Percentiles rank a stretch among this genome's conserved stretches.
Evolutionary conservation across 2,113 vertebrate species (phyloP).

Genomic region (Sterna hirundo): DNA sequence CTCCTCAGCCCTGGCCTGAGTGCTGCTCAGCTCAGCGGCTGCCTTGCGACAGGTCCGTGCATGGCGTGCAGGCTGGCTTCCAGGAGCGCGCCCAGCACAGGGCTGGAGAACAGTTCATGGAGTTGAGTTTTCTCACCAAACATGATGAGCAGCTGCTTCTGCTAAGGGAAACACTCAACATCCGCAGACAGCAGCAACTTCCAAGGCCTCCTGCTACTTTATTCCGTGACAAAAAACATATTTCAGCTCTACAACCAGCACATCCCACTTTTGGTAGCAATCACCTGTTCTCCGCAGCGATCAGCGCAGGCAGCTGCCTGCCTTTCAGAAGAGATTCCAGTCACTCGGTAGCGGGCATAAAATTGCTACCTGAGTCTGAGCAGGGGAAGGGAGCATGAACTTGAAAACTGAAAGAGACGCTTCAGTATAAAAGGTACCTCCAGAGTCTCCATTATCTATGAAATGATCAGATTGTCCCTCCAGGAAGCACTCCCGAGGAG

Average conservation of each 20-base stretch:
- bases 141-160: fast-evolving
- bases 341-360: fast-evolving
- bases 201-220: background rate
- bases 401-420: background rate
- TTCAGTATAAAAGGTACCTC: fast-evolving
- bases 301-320: background rate
- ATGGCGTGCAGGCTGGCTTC: background rate
- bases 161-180: background rate
- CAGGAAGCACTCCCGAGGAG: fast-evolving
- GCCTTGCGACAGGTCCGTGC: fast-evolving
- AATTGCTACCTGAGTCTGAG: background rate
- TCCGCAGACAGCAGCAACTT: background rate
- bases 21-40: background rate
- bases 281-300: background rate
- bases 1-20: background rate
- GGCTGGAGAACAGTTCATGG: background rate
- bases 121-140: background rate
- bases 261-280: background rate
- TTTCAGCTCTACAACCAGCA: background rate
- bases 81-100: fast-evolving
- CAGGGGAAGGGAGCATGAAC: background rate
- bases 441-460: too few relatives aligned
- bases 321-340: background rate
- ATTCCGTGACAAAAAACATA: fast-evolving
- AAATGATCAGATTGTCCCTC: background rate